phyloP scores from a whole-genome alignment of 2,113 vertebrate species.

The Corydoras maculifer region DNA sequence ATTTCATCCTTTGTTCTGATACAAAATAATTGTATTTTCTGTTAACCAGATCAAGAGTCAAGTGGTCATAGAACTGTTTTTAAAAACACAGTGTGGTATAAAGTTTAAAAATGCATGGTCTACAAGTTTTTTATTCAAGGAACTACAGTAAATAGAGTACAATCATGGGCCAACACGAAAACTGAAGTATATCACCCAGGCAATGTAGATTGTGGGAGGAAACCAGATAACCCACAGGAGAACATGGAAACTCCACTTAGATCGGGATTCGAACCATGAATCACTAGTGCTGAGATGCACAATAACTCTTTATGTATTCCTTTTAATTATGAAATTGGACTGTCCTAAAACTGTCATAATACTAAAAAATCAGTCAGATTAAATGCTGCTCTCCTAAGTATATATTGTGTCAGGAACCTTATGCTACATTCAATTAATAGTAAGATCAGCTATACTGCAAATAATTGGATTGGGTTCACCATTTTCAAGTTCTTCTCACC shows the following conservation, averaged over 20 bases:
- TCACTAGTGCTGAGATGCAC: too few relatives aligned
- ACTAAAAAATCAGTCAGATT: slow-evolving; percentile 38
- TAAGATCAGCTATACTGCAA: slow-evolving; percentile 58
- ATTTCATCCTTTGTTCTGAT: too few relatives aligned
- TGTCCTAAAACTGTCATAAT: slow-evolving; percentile 45
- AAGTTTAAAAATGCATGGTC: too few relatives aligned
- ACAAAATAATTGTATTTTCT: too few relatives aligned
- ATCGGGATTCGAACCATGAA: too few relatives aligned
- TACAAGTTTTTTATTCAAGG: neutral
- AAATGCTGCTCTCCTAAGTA: slow-evolving; percentile 15
- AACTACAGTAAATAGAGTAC: neutral
- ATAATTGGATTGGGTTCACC: slow-evolving; percentile 34
- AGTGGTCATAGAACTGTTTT: too few relatives aligned
- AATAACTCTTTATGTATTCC: slow-evolving; percentile 44
- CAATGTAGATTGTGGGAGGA: neutral
- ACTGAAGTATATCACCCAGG: neutral
- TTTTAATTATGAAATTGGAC: slow-evolving; percentile 41
- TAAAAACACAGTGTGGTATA: too few relatives aligned
- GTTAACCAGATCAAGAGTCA: too few relatives aligned
- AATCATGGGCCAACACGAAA: neutral
- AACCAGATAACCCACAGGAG: too few relatives aligned
- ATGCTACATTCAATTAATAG: slow-evolving; percentile 60
- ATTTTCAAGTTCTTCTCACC: neutral
- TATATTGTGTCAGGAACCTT: slow-evolving; percentile 54
- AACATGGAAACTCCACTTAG: too few relatives aligned